These are phyloP conservation scores for Actias luna DNA, from an alignment of 2,888 invertebrate genomes.

Conservation along the genomic window DNA sequence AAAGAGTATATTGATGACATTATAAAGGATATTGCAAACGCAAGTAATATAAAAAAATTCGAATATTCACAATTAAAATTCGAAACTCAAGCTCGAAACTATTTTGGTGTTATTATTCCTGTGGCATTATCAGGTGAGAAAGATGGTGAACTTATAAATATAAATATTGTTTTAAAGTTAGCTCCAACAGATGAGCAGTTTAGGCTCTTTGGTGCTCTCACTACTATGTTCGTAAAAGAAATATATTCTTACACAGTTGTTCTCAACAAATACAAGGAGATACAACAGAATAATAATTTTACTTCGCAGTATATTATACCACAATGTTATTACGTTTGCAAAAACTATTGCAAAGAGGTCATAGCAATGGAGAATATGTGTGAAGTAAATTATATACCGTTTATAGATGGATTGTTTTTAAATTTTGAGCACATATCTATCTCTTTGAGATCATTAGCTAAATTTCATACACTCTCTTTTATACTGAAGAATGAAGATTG, in stretches of 20 bases:
- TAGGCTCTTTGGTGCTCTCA: constrained; percentile 66
- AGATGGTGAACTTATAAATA: constrained; percentile 28
- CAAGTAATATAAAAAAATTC: constrained; percentile 38
- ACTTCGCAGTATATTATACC: constrained; percentile 46
- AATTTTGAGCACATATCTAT: constrained; percentile 55
- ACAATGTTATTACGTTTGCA: constrained; percentile 51
- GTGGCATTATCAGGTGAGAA: constrained; percentile 43
- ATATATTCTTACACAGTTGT: constrained; percentile 60
- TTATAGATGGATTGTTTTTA: constrained; percentile 46
- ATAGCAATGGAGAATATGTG: constrained; percentile 66
- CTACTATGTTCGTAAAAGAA: constrained; percentile 61
- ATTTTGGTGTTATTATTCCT: constrained; percentile 66
- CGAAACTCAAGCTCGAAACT: constrained; percentile 64
- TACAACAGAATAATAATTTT: constrained; percentile 37
- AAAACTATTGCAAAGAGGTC: constrained; percentile 59
- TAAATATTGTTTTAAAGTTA: constrained; percentile 61
- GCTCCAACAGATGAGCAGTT: constrained; percentile 67
- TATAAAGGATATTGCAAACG: constrained; percentile 32
- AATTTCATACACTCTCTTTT: constrained; percentile 66
- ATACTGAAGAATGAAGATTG: constrained; percentile 44
- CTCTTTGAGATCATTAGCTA: constrained; percentile 56
- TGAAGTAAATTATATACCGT: constrained; percentile 50
- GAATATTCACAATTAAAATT: constrained; percentile 43
- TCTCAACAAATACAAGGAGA: constrained; percentile 44
- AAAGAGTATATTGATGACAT: constrained; percentile 36